Percentiles rank a stretch among this genome's conserved stretches.
These are phyloP conservation scores for Brachynemurus nebulosus DNA, from an alignment of 2,888 invertebrate species.

Conservation along the genomic window DNA sequence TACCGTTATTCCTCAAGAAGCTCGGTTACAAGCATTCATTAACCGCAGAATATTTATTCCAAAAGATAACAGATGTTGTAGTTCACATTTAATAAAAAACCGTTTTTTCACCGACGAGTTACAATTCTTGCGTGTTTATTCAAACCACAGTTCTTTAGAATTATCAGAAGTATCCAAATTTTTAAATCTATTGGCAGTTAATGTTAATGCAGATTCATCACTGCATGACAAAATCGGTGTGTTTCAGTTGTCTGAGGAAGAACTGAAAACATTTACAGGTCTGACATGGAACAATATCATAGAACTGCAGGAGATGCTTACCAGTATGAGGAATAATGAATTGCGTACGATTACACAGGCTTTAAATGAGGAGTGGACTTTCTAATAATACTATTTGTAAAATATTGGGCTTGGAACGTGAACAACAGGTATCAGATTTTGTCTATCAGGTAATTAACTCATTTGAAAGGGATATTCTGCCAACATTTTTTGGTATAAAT, in stretches of 20 bases:
- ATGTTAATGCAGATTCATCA: neutral
- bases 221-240: neutral
- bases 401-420: too few species aligned
- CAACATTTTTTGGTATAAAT: neutral
- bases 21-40: neutral
- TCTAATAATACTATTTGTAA: neutral
- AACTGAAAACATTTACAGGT: neutral
- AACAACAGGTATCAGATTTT: neutral
- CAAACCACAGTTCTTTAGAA: too few species aligned
- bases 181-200: neutral
- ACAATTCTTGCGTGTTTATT: too few species aligned
- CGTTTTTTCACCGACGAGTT: neutral
- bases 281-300: neutral
- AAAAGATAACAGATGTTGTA: too few species aligned
- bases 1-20: neutral
- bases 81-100: too few species aligned
- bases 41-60: too few species aligned
- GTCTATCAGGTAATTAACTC: neutral
- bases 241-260: neutral
- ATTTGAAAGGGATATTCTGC: too few species aligned
- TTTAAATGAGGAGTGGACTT: neutral
- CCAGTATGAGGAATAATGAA: neutral
- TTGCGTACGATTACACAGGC: neutral
- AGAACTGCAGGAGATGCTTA: too few species aligned
- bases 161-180: too few species aligned